These are phyloP conservation scores for Neosilurus hyrtlii DNA, from an alignment of 2,797 vertebrate genomes.

Conservation along the genomic window DNA sequence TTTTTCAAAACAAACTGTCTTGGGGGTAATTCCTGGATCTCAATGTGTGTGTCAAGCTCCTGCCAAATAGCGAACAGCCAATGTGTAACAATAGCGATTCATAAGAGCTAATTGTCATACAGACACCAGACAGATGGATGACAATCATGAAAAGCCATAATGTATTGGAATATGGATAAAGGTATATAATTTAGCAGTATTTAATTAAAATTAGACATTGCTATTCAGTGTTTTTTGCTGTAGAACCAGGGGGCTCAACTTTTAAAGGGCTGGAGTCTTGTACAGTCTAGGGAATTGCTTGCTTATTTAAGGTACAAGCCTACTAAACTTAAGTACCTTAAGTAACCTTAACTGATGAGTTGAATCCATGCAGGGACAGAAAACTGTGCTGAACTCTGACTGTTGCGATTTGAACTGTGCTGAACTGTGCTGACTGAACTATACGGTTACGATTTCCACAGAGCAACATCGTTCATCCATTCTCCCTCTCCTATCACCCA, in stretches of 20 bases:
- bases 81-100: too few species aligned
- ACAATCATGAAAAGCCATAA: too few species aligned
- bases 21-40: too few species aligned
- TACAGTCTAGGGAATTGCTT: neutral
- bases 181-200: neutral
- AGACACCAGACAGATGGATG: too few species aligned
- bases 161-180: neutral
- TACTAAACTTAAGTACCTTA: too few species aligned
- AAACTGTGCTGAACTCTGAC: neutral
- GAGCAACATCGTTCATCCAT: slow-evolving; percentile 70
- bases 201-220: neutral
- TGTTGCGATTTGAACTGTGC: too few species aligned
- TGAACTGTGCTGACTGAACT: neutral
- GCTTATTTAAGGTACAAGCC: neutral
- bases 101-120: too few species aligned
- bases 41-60: too few species aligned
- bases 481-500: slow-evolving; percentile 80
- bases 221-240: neutral
- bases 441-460: slow-evolving; percentile 40
- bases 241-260: neutral
- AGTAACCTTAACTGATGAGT: neutral
- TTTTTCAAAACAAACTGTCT: too few species aligned
- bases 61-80: too few species aligned
- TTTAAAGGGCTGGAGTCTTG: neutral
- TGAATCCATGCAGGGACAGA: neutral